Evolutionary conservation across 2,113 vertebrate species (phyloP).

Genomic region (Brachyistius frenatus): DNA sequence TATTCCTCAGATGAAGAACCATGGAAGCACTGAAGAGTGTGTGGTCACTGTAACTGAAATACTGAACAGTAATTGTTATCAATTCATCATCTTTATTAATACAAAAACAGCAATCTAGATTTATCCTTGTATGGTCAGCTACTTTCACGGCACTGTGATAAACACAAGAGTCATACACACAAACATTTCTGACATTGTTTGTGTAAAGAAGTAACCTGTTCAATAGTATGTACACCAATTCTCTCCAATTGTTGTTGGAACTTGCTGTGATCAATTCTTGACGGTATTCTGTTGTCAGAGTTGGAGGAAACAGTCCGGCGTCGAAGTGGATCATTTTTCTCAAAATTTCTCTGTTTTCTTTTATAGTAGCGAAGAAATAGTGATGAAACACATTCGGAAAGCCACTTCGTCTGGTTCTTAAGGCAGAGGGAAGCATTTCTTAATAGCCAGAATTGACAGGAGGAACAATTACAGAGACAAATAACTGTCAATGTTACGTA

Average conservation of each 20-base stretch:
- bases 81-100: neutral
- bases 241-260: neutral
- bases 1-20: constrained; percentile 22
- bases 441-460: neutral
- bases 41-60: neutral
- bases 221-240: neutral
- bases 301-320: neutral
- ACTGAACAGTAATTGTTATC: neutral
- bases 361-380: neutral
- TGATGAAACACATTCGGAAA: neutral
- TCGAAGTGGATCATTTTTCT: neutral
- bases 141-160: neutral
- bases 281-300: neutral
- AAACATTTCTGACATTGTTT: neutral
- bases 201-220: neutral
- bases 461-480: too few species aligned
- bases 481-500: too few species aligned
- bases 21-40: constrained; percentile 19
- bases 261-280: neutral
- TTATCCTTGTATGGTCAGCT: neutral
- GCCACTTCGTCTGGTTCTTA: neutral
- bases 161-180: neutral
- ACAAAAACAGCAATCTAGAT: neutral
- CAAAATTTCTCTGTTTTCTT: neutral
- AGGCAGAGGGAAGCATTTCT: neutral